Conservation (phyloP, 2,797 vertebrate genomes). For the Anguilla pacifica region DNA sequence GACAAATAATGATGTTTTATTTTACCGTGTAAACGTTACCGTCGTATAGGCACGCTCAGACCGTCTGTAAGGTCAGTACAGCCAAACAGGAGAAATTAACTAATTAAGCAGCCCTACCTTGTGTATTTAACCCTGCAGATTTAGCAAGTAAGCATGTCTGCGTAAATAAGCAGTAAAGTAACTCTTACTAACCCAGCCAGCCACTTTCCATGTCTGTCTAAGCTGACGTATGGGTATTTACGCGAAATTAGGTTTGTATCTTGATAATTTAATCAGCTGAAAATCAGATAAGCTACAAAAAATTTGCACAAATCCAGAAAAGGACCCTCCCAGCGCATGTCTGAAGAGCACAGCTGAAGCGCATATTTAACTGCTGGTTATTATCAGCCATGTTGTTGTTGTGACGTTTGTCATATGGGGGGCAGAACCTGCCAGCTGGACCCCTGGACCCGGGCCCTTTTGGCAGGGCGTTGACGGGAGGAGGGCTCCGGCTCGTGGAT, state of each 20-base stretch:
- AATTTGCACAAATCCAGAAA: neutral
- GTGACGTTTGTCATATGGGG: constrained; percentile 6
- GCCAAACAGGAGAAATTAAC: too few relatives aligned
- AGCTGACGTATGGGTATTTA: too few relatives aligned
- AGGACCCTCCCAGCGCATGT: neutral
- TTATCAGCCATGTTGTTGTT: neutral
- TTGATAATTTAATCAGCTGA: neutral
- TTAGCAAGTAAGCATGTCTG: too few relatives aligned
- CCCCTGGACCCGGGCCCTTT: neutral
- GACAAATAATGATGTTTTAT: too few relatives aligned
- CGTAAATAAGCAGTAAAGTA: too few relatives aligned
- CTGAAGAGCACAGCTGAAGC: neutral
- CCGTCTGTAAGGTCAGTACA: too few relatives aligned
- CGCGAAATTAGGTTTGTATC: neutral
- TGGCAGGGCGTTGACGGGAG: neutral
- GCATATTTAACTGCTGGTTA: neutral
- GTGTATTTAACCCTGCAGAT: too few relatives aligned
- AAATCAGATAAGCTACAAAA: neutral
- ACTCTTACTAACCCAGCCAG: too few relatives aligned
- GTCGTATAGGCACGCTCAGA: too few relatives aligned
- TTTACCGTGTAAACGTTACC: too few relatives aligned
- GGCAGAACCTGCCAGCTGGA: neutral
- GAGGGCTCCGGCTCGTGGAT: neutral
- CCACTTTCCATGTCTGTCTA: too few relatives aligned
- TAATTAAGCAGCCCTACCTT: too few relatives aligned